These are phyloP conservation scores for Trogon surrucura DNA, from an alignment of 2,113 vertebrate species.

Conservation along the genomic window DNA sequence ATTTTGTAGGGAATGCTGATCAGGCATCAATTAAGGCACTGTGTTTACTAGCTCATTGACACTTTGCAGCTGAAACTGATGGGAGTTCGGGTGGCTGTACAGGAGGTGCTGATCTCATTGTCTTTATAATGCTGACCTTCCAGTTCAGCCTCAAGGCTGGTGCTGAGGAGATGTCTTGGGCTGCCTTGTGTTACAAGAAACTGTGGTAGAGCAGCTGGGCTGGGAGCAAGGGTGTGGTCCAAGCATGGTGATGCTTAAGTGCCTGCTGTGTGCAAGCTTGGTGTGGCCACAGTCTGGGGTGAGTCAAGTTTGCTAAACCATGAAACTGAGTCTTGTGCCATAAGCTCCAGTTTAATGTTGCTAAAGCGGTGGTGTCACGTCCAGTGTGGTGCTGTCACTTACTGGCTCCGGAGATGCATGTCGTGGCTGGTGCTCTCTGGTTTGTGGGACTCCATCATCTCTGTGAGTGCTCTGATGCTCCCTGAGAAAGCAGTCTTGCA, in stretches of 20 bases:
- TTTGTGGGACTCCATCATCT: fast-evolving
- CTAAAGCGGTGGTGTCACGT: fast-evolving
- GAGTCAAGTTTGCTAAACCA: fast-evolving
- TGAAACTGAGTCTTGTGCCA: fast-evolving
- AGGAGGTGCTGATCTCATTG: not conserved
- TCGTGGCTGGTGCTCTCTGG: fast-evolving
- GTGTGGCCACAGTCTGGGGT: fast-evolving
- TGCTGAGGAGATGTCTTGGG: fast-evolving
- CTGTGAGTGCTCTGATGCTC: fast-evolving
- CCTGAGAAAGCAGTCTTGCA: not conserved
- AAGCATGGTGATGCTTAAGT: fast-evolving
- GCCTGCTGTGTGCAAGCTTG: fast-evolving
- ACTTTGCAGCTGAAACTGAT: fast-evolving
- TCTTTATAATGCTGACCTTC: not conserved
- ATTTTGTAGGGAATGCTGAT: fast-evolving
- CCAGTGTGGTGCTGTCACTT: fast-evolving
- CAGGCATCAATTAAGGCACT: fast-evolving
- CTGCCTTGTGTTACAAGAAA: fast-evolving
- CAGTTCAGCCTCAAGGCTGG: too few species aligned
- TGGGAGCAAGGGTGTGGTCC: fast-evolving
- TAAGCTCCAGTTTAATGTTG: fast-evolving
- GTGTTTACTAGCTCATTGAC: not conserved
- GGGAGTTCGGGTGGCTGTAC: not conserved
- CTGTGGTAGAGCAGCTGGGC: fast-evolving
- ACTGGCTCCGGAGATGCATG: fast-evolving